Evolutionary conservation across 2,888 invertebrate genomes (phyloP).

Genomic region (Agrenia bidenticulata): DNA sequence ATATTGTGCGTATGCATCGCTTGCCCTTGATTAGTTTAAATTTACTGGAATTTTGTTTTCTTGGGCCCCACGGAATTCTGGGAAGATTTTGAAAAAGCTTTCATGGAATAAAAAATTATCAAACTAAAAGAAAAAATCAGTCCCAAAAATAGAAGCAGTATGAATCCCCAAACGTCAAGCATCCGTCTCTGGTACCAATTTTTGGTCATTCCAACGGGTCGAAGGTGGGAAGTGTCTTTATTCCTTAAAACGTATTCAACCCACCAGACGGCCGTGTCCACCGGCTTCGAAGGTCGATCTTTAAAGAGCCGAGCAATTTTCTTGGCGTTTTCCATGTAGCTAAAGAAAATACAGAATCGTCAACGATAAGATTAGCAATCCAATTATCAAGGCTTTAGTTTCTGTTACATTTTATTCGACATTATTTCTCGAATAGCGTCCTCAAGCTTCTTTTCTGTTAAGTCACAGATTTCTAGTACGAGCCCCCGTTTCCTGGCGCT

Average conservation of each 20-base stretch:
- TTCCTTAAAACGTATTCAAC: conserved; percentile 30
- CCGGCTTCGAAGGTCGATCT: conserved; percentile 28
- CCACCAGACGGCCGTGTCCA: conserved; percentile 35
- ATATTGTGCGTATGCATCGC: too few relatives aligned
- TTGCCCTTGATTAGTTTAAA: too few relatives aligned
- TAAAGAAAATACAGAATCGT: neutral
- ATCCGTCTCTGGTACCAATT: conserved; percentile 33
- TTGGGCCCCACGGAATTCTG: too few relatives aligned
- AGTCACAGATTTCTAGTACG: conserved; percentile 31
- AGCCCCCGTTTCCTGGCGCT: conserved; percentile 30
- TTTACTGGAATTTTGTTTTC: too few relatives aligned
- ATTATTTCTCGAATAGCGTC: conserved; percentile 25
- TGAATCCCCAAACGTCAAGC: conserved; percentile 40
- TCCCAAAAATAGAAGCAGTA: too few relatives aligned
- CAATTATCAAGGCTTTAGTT: neutral
- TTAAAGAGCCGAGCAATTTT: conserved; percentile 25
- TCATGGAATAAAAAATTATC: too few relatives aligned
- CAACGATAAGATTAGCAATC: neutral
- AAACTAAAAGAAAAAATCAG: too few relatives aligned
- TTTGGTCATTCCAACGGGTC: conserved; percentile 24
- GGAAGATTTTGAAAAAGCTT: too few relatives aligned
- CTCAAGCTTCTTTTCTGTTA: conserved; percentile 30
- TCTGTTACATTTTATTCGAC: neutral
- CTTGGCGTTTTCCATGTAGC: conserved; percentile 27
- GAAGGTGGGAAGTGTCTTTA: conserved; percentile 31